Percentiles rank a stretch among this genome's conserved stretches.
Conservation (phyloP, 2,888 invertebrate species). For the Spatulosminthurus flaviceps region DNA sequence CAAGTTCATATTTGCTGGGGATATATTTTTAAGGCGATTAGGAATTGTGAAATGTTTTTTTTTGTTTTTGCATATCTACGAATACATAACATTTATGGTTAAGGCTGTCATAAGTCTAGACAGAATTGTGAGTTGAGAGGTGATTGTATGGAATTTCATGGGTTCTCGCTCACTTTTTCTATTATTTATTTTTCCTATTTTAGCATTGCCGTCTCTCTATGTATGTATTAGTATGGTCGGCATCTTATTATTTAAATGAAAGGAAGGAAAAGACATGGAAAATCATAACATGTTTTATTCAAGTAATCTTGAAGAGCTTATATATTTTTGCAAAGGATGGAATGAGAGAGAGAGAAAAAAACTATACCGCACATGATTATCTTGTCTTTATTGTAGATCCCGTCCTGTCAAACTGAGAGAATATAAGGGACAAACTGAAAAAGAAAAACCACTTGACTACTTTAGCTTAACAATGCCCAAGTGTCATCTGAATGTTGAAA, state of each 20-base stretch:
- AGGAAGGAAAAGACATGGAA: background rate
- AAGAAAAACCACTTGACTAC: constrained; percentile 10
- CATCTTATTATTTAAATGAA: background rate
- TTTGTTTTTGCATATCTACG: background rate
- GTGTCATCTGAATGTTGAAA: constrained; percentile 3
- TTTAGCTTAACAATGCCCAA: constrained; percentile 11
- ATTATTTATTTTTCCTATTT: no score
- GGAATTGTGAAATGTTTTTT: background rate
- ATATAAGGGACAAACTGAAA: background rate
- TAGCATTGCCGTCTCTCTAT: no score
- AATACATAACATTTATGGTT: no score
- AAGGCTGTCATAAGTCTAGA: constrained; percentile 2
- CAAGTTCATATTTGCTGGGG: background rate
- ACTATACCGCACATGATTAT: constrained; percentile 15
- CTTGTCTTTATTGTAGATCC: constrained; percentile 8
- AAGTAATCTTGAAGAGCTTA: background rate
- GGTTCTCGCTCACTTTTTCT: no score
- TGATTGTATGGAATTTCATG: no score
- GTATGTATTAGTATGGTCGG: no score
- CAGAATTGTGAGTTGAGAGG: background rate
- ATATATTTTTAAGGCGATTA: constrained; percentile 6
- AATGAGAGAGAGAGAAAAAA: no score
- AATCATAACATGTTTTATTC: background rate
- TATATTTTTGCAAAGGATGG: no score
- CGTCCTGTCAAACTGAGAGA: background rate